These are phyloP conservation scores for Lasiommata megera DNA, from an alignment of 2,888 invertebrate genomes.

Conservation along the genomic window DNA sequence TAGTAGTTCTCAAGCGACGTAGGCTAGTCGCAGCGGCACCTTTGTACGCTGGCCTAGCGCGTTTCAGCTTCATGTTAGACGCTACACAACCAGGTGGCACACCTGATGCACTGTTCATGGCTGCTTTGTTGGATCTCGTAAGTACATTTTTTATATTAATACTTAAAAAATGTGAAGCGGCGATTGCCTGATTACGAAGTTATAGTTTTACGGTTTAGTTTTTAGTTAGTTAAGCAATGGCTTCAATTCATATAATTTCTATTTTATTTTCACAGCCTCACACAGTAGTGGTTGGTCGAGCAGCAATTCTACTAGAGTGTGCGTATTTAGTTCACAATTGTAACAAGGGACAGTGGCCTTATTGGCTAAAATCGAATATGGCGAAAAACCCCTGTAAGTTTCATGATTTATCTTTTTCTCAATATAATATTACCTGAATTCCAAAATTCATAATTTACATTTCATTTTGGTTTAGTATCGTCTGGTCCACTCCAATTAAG, in stretches of 20 bases:
- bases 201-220: no score
- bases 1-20: conserved; percentile 93
- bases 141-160: no score
- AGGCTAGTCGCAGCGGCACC: conserved; percentile 89
- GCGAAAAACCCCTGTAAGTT: conserved; percentile 62
- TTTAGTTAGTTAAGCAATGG: no score
- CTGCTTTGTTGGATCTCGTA: conserved; percentile 96
- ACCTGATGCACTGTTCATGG: conserved; percentile 97
- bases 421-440: background rate
- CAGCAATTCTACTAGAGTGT: conserved; percentile 95
- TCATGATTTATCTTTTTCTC: background rate
- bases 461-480: conserved; percentile 47
- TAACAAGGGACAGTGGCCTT: conserved; percentile 99
- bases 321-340: conserved; percentile 98
- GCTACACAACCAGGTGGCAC: conserved; percentile 97
- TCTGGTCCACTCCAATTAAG: conserved; percentile 62
- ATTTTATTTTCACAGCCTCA: conserved; percentile 84
- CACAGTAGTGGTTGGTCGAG: conserved; percentile 96
- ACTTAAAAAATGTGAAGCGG: no score
- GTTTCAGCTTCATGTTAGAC: conserved; percentile 96
- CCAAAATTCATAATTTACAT: background rate
- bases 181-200: no score
- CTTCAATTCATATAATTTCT: no score
- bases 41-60: conserved; percentile 92
- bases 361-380: conserved; percentile 95